These are phyloP conservation scores for Poecile montanus DNA, from an alignment of 2,797 vertebrate genomes.

Conservation along the genomic window DNA sequence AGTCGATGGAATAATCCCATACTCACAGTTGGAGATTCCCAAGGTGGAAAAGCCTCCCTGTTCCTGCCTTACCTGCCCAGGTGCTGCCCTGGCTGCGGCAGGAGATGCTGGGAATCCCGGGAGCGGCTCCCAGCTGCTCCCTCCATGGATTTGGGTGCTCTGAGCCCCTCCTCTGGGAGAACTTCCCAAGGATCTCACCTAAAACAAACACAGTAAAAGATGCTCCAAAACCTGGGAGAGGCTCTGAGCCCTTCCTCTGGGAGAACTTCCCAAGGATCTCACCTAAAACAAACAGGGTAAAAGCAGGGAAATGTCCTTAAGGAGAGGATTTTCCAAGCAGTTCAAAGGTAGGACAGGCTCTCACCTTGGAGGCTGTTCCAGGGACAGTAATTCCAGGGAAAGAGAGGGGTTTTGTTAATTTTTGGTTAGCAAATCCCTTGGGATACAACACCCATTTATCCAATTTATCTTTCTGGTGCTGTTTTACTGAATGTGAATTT, in stretches of 20 bases:
- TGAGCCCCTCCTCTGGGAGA: conserved; percentile 20
- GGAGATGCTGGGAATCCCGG: neutral
- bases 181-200: neutral
- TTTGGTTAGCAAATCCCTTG: neutral
- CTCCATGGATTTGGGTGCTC: conserved; percentile 22
- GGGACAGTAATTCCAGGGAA: neutral
- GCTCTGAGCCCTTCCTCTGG: conserved; percentile 31
- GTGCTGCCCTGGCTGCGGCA: neutral
- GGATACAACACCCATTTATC: rapidly evolving
- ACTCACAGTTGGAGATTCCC: neutral
- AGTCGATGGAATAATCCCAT: neutral
- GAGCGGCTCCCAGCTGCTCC: neutral
- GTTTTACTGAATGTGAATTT: neutral
- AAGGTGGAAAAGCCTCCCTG: neutral
- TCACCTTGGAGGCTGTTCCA: neutral
- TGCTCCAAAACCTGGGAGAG: neutral
- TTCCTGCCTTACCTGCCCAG: conserved; percentile 26
- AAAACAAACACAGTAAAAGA: conserved; percentile 43
- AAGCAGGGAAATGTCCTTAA: neutral
- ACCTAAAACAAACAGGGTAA: conserved; percentile 47
- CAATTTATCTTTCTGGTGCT: neutral
- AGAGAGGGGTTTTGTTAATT: neutral
- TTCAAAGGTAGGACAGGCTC: neutral
- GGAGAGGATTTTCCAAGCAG: neutral
- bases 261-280: neutral